phyloP scores from a whole-genome alignment of 2,113 vertebrate genomes.

The Pteruthius melanotis region DNA sequence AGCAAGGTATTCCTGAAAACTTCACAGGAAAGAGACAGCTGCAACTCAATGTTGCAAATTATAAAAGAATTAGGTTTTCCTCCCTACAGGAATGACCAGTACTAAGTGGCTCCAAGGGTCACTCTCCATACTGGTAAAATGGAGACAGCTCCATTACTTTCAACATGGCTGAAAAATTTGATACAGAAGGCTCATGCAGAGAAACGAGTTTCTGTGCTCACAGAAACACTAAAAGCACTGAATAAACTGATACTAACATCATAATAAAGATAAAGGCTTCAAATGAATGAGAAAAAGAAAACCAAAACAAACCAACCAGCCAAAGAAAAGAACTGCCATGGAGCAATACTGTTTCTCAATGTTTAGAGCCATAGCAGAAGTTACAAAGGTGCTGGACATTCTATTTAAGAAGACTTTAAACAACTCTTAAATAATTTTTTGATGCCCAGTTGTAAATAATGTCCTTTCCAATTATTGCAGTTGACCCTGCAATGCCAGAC shows the following conservation, averaged over 20 bases:
- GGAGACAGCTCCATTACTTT: background rate
- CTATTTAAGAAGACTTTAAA: background rate
- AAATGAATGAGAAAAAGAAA: background rate
- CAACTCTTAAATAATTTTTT: background rate
- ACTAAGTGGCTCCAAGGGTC: background rate
- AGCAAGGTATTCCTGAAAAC: background rate
- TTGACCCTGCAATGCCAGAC: background rate
- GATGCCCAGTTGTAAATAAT: background rate
- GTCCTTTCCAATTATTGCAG: background rate
- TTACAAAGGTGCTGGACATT: background rate
- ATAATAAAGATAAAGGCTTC: background rate
- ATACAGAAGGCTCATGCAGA: background rate
- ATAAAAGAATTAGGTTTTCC: background rate
- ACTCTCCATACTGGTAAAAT: background rate
- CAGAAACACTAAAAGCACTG: background rate
- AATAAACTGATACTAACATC: background rate
- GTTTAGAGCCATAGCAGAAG: background rate
- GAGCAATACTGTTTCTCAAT: background rate
- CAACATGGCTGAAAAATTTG: background rate
- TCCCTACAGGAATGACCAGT: background rate
- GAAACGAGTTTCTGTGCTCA: background rate
- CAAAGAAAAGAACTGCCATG: rapidly evolving
- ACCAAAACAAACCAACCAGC: background rate
- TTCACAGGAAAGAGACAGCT: background rate
- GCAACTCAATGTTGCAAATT: background rate